These are phyloP conservation scores for Sphyrna mokarran DNA, from an alignment of 2,113 vertebrate species.

Conservation along the genomic window DNA sequence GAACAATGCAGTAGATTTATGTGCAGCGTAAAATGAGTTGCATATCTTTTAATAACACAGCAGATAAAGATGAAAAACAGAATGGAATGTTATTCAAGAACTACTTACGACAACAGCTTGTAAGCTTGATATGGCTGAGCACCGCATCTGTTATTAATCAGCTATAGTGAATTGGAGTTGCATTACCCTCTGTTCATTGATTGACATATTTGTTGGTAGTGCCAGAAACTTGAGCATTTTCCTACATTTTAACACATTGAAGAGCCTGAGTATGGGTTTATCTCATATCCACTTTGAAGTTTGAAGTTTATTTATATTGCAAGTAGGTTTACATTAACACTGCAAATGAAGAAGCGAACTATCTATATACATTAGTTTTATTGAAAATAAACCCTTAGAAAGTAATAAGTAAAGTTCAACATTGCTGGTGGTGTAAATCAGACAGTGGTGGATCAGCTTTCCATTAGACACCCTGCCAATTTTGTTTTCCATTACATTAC, in stretches of 20 bases:
- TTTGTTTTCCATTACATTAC: neutral
- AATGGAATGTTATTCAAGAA: neutral
- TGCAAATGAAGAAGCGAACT: neutral
- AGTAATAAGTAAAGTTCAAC: neutral
- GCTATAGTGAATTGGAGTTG: neutral
- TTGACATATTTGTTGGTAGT: neutral
- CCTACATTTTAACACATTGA: neutral
- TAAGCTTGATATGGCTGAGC: neutral
- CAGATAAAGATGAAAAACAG: neutral
- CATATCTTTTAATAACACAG: neutral
- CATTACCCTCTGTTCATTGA: slow-evolving; percentile 8
- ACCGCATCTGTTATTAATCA: slow-evolving; percentile 17
- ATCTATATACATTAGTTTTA: neutral
- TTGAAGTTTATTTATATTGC: too few species aligned
- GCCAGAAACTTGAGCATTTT: neutral
- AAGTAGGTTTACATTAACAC: too few species aligned
- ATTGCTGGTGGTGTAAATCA: neutral
- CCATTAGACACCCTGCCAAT: neutral
- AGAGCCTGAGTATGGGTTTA: neutral
- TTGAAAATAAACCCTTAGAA: neutral
- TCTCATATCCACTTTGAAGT: too few species aligned
- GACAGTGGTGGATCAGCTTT: neutral
- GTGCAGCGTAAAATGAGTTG: neutral
- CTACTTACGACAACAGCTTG: neutral
- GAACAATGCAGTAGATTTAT: neutral